Percentiles rank a stretch among this genome's conserved stretches.
Conservation (phyloP, 2,113 vertebrate genomes). For the Fregetta grallaria region DNA sequence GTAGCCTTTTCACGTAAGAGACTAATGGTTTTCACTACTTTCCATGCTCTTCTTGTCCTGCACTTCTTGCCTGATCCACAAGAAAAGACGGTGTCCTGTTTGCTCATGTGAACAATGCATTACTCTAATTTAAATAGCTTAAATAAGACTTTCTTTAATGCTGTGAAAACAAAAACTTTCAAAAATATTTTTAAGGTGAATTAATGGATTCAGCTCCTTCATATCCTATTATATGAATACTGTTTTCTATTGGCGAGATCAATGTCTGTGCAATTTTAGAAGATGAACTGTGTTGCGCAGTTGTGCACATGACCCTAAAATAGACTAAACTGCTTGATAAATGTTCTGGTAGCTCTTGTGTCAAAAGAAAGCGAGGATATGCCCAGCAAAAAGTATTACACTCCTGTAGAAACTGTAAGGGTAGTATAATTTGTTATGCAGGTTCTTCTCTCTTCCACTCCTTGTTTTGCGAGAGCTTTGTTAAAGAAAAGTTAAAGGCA, state of each 20-base stretch:
- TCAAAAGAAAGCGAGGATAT: not conserved
- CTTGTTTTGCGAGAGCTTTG: not conserved
- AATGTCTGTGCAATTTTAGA: not conserved
- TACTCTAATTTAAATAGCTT: not conserved
- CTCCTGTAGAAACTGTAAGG: not conserved
- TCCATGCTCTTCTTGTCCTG: not conserved
- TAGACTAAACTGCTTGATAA: not conserved
- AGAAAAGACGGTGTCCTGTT: not conserved
- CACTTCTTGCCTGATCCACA: not conserved
- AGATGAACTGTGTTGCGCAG: not conserved
- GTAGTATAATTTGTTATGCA: not conserved
- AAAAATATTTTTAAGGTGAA: not conserved
- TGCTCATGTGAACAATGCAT: not conserved
- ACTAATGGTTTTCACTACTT: not conserved
- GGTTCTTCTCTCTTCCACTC: not conserved
- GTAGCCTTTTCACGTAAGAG: not conserved
- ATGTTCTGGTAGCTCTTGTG: not conserved
- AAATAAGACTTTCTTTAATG: not conserved
- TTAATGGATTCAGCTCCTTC: not conserved
- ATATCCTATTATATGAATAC: not conserved
- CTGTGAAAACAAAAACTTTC: not conserved
- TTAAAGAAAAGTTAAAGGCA: constrained; percentile 8
- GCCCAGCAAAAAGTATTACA: not conserved
- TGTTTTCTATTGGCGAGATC: not conserved
- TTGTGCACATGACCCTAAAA: not conserved